Evolutionary conservation across 2,113 vertebrate species (phyloP).

Genomic region (Heliornis fulica): DNA sequence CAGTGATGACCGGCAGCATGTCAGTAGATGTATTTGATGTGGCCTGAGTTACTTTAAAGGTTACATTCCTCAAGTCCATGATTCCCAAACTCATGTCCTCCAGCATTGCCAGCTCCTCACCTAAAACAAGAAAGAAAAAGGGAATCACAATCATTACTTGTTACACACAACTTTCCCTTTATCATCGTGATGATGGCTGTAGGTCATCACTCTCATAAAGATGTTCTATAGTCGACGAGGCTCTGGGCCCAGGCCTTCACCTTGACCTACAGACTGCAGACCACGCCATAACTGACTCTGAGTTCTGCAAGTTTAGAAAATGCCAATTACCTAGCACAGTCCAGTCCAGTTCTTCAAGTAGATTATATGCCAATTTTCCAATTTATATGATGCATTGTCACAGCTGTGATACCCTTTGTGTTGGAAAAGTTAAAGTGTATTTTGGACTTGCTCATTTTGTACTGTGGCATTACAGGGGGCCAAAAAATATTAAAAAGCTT

Average conservation of each 20-base stretch:
- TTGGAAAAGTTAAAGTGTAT: not conserved
- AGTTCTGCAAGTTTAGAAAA: not conserved
- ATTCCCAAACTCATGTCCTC: conserved; percentile 98
- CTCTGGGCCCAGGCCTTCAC: not conserved
- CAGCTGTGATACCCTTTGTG: not conserved
- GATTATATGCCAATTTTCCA: not conserved
- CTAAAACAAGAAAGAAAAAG: conserved; percentile 64
- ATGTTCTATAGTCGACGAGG: not conserved
- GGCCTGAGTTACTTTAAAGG: conserved; percentile 97
- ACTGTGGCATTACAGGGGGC: not conserved
- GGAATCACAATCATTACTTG: not conserved
- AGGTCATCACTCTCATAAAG: not conserved
- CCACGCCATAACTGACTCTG: not conserved
- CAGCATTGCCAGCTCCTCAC: conserved; percentile 95
- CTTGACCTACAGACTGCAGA: not conserved
- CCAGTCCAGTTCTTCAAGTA: not conserved
- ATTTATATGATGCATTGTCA: not conserved
- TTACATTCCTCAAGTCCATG: conserved; percentile 96
- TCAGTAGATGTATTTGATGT: conserved; percentile 84
- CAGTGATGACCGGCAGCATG: conserved; percentile 96
- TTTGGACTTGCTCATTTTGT: not conserved
- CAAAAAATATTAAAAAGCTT: not conserved
- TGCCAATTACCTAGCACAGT: not conserved
- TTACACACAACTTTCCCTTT: not conserved
- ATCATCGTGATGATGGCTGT: not conserved